Percentiles rank a stretch among this genome's conserved stretches.
Conservation (phyloP, 2,797 vertebrate species). For the Balearica regulorum region DNA sequence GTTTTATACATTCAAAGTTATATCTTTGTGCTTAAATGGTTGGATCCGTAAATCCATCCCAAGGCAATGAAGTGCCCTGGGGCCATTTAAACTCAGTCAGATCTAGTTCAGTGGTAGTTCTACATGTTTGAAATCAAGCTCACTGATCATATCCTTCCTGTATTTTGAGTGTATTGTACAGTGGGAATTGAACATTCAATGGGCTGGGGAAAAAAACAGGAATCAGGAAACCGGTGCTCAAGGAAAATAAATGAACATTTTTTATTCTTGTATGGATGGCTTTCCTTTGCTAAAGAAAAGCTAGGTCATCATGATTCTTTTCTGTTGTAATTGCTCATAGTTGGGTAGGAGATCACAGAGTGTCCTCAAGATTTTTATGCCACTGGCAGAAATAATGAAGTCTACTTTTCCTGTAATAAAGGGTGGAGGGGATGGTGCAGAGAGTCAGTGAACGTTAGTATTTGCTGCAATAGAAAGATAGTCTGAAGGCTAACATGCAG, state of each 20-base stretch:
- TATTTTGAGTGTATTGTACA: constrained; percentile 27
- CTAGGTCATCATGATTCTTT: not conserved
- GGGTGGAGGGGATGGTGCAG: not conserved
- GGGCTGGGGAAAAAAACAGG: constrained; percentile 40
- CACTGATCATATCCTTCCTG: constrained; percentile 58
- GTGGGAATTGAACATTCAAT: constrained; percentile 27
- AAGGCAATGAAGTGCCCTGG: not conserved
- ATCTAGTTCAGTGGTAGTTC: constrained; percentile 17
- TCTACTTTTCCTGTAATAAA: not conserved
- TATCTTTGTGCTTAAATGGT: not conserved
- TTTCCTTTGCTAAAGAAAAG: constrained; percentile 33
- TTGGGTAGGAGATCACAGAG: not conserved
- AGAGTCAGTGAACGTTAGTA: not conserved
- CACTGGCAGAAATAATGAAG: not conserved
- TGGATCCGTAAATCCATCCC: not conserved
- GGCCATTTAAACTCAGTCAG: not conserved
- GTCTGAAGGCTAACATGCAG: not conserved
- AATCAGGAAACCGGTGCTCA: constrained; percentile 43
- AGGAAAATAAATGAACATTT: constrained; percentile 18
- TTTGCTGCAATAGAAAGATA: not conserved
- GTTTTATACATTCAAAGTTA: not conserved
- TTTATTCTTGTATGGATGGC: not conserved
- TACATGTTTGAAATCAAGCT: constrained; percentile 15
- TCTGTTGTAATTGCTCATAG: not conserved
- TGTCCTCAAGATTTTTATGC: not conserved